These are phyloP conservation scores for Pelochelys cantorii DNA, from an alignment of 2,797 vertebrate genomes.

Conservation along the genomic window DNA sequence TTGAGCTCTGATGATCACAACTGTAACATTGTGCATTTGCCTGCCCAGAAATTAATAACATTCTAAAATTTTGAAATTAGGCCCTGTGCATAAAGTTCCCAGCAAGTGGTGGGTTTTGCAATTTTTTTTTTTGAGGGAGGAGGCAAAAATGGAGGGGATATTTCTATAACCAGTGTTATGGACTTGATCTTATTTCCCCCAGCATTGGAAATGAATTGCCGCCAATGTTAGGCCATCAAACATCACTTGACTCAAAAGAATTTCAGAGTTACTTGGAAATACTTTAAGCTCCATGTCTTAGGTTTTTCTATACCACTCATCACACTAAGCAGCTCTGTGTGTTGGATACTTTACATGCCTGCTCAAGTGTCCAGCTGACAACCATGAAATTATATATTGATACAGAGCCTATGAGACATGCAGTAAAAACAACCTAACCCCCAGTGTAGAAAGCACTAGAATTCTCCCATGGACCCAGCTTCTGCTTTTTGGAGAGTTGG, in stretches of 20 bases:
- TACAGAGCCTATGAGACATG: not conserved
- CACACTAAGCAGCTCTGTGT: not conserved
- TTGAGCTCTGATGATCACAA: not conserved
- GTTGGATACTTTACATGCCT: not conserved
- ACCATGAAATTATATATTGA: not conserved
- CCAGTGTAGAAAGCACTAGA: too few relatives aligned
- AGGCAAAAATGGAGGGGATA: not conserved
- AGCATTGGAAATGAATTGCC: not conserved
- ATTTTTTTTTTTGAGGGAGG: not conserved
- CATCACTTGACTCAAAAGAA: not conserved
- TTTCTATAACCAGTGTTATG: not conserved
- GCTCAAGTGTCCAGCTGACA: not conserved
- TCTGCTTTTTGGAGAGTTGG: too few relatives aligned
- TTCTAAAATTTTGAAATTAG: not conserved
- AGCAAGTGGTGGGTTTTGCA: not conserved
- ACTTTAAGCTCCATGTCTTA: not conserved
- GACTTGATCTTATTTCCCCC: not conserved
- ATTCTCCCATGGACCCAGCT: too few relatives aligned
- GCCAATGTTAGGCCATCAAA: not conserved
- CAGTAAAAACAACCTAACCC: too few relatives aligned
- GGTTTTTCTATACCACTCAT: not conserved
- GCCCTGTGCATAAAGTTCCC: not conserved
- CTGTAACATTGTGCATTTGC: not conserved
- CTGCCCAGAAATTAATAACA: not conserved
- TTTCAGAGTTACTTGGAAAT: conserved; percentile 19